Evolutionary conservation across 2,797 vertebrate species (phyloP).

Genomic region (Mionectes olivaceus): DNA sequence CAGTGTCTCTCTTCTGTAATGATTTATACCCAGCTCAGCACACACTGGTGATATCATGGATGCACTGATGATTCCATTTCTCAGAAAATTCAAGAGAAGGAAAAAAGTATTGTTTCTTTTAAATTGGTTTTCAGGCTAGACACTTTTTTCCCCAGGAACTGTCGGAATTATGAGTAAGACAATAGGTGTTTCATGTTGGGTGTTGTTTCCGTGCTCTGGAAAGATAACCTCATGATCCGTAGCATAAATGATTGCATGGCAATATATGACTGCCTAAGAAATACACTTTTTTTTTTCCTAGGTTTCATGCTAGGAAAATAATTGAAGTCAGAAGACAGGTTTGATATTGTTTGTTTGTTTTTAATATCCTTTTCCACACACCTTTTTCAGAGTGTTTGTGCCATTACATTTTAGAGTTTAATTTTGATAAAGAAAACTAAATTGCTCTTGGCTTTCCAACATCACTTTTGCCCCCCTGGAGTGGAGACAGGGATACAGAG

Average conservation of each 20-base stretch:
- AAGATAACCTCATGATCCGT: neutral
- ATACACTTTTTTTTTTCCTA: neutral
- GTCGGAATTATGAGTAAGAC: neutral
- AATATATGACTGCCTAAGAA: neutral
- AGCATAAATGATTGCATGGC: neutral
- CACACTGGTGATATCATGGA: neutral
- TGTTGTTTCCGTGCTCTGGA: neutral
- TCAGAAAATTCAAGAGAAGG: neutral
- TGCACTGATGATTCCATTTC: neutral
- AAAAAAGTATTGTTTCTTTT: neutral
- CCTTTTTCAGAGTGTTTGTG: neutral
- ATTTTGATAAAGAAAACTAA: neutral
- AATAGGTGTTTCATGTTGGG: neutral
- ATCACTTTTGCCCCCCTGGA: neutral
- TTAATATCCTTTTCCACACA: neutral
- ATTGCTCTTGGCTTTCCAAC: neutral
- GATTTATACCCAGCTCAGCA: neutral
- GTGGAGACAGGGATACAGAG: neutral
- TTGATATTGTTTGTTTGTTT: neutral
- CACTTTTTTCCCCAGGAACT: neutral
- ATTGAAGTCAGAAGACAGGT: neutral
- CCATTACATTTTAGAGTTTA: neutral
- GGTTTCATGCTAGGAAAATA: neutral
- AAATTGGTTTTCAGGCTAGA: neutral
- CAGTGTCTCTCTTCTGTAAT: accelerated